Conservation (phyloP, 2,797 vertebrate genomes). For the Buphagus erythrorhynchus region DNA sequence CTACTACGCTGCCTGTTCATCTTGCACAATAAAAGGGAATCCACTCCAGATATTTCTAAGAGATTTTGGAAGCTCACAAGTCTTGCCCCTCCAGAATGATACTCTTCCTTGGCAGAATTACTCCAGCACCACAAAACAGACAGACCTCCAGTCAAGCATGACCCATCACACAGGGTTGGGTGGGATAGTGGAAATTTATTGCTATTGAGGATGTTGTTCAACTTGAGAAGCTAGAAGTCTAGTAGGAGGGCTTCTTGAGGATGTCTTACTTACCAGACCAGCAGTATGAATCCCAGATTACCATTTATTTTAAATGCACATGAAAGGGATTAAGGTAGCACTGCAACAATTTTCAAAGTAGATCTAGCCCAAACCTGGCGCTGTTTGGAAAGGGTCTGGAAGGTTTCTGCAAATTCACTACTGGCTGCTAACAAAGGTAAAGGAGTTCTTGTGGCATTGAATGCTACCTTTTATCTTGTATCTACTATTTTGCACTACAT, state of each 20-base stretch:
- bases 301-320: not conserved
- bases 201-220: not conserved
- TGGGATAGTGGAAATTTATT: not conserved
- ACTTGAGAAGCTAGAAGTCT: not conserved
- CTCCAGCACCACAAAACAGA: not conserved
- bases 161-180: no score
- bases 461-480: not conserved
- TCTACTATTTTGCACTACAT: not conserved
- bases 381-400: not conserved
- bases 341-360: not conserved
- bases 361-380: not conserved
- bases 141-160: not conserved
- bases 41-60: not conserved
- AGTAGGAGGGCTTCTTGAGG: not conserved
- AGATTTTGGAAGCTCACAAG: not conserved
- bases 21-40: not conserved
- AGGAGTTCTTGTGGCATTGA: not conserved
- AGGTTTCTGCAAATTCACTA: not conserved
- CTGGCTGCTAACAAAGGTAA: not conserved
- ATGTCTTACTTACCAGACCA: not conserved
- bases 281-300: not conserved
- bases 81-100: not conserved
- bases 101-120: not conserved
- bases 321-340: rapidly evolving
- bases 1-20: not conserved